Evolutionary conservation across 2,113 vertebrate genomes (phyloP), one percentile per base, ranked within the genome.

Genomic region (Clarias gariepinus): DNA sequence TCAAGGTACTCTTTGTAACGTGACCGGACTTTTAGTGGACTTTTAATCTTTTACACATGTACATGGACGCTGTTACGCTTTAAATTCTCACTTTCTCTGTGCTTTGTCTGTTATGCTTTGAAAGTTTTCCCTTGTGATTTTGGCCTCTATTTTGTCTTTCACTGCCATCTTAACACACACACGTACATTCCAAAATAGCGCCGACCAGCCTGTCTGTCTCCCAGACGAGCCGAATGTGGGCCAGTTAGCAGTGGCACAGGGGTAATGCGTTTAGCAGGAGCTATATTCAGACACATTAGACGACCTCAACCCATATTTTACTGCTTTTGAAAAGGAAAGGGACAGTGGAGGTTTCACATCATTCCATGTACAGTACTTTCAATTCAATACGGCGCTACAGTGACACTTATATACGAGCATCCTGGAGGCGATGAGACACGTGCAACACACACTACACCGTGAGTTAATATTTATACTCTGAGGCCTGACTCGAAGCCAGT

Each of bases 301-400:
- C 88, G 85, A 91, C 89, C 91, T 90, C 88, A 90, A 89, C 87
- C 84, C 69, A 91, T n/a, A 88, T 91, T 91, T 88, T 88, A 90
- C 88, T 66, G 74, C 85, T 83, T 78, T 58, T 30, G 52, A 55
- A 78, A 69, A 53, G 89, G 84, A 89, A 85, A 89, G 77, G 86
- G 84, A 58, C 88, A 88, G 82, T 4, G 81, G 60, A 82, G 71
- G 55, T 89, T 78, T 88, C 87, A 87, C 33, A 81, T 87, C 83
- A 71, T 83, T 86, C 58, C 36, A 64, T 83, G 73, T 86, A 81
- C 68, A 81, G 73, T 86, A 81, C 68, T 58, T 88, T 78, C 88
- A 90, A 92, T 91, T 92, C 90, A 89, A 89, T 89, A 64, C 8
- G 23, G 76, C 47, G 52, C 61, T n/a, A 41, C 66, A 61, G 28